phyloP scores from a whole-genome alignment of 2,113 vertebrate genomes.

The Trichechus manatus region DNA sequence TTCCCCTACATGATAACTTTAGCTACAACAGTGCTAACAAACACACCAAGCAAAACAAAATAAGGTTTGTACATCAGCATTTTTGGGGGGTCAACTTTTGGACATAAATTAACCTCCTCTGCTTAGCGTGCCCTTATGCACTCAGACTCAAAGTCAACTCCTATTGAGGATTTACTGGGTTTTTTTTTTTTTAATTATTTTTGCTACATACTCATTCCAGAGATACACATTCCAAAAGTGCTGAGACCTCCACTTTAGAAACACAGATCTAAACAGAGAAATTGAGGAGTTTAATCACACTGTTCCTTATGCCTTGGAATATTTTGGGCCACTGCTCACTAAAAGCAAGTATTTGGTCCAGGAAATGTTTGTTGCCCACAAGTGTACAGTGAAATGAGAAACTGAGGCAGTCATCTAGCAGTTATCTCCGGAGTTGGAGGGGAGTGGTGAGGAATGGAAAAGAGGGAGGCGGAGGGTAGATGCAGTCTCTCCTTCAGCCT shows the following conservation, averaged over 20 bases:
- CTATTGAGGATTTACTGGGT: background rate
- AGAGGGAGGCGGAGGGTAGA: background rate
- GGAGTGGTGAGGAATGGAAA: fast-evolving
- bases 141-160: slow-evolving; percentile 12
- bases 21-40: slow-evolving; percentile 24
- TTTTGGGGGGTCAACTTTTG: slow-evolving; percentile 17
- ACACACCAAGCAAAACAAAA: slow-evolving; percentile 55
- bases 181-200: background rate
- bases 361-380: background rate
- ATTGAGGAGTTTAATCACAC: background rate
- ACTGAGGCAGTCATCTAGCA: background rate
- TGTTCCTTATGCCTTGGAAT: background rate
- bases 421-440: background rate
- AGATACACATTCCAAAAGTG: background rate
- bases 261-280: background rate
- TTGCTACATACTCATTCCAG: background rate
- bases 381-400: background rate
- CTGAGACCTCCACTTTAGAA: background rate
- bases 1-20: slow-evolving; percentile 22
- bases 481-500: background rate
- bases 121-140: background rate
- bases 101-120: background rate
- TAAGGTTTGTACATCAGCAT: background rate
- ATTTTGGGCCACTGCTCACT: background rate
- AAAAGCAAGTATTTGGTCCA: background rate